Evolutionary conservation across 2,113 vertebrate species (phyloP).

Genomic region (Mirounga angustirostris): DNA sequence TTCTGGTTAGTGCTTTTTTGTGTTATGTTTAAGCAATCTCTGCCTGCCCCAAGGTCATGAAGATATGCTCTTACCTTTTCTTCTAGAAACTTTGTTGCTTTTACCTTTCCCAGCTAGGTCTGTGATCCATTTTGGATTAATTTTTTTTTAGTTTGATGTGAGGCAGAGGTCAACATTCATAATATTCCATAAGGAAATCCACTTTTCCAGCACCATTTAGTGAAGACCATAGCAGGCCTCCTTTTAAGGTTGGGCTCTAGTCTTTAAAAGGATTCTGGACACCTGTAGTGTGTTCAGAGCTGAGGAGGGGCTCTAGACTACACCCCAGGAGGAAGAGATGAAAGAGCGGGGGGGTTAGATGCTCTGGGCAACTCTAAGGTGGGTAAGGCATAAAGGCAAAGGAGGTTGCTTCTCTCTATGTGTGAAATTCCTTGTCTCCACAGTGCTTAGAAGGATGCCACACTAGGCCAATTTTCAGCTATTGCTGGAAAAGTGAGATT

Average conservation of each 20-base stretch:
- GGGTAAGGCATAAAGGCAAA: background rate
- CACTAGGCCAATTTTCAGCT: background rate
- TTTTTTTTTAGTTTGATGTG: conserved; percentile 20
- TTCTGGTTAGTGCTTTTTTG: background rate
- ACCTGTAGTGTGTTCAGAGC: background rate
- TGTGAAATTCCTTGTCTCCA: background rate
- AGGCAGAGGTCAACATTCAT: background rate
- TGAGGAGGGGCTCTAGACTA: background rate
- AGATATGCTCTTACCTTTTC: background rate
- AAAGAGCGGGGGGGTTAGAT: background rate
- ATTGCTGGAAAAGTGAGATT: conserved; percentile 52
- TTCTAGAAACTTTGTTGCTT: background rate
- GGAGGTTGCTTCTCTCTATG: background rate
- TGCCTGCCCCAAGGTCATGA: background rate
- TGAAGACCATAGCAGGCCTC: background rate
- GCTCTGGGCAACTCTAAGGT: background rate
- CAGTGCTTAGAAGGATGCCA: background rate
- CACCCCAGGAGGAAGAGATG: background rate
- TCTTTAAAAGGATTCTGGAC: background rate
- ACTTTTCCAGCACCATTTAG: background rate
- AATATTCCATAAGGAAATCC: background rate
- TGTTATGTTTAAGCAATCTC: background rate
- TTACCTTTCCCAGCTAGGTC: background rate
- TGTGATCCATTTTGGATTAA: background rate
- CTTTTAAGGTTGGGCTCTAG: background rate